phyloP scores from a whole-genome alignment of 2,888 invertebrate species.

The Galerucella pusilla region DNA sequence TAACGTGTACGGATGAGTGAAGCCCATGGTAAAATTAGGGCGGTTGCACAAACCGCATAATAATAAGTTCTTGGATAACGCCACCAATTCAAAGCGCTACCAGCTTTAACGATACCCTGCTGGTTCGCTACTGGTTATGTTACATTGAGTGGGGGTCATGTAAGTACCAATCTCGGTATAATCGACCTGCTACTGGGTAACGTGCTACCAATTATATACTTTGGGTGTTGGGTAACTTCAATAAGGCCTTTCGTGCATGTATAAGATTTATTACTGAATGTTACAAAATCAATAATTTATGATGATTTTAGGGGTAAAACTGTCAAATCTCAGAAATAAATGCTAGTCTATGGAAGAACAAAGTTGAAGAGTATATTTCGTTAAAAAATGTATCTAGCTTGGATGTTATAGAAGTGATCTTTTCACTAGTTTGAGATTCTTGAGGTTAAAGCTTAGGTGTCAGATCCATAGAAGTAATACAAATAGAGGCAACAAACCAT shows the following conservation, averaged over 20 bases:
- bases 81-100: slow-evolving; percentile 46
- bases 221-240: slow-evolving; percentile 27
- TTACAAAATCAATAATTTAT: background rate
- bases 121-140: slow-evolving; percentile 52
- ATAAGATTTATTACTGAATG: background rate
- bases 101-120: slow-evolving; percentile 49
- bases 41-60: slow-evolving; percentile 25
- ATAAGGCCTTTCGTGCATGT: slow-evolving; percentile 16
- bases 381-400: too few relatives aligned
- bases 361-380: too few relatives aligned
- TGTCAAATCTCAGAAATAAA: background rate
- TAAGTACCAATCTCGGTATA: slow-evolving; percentile 43
- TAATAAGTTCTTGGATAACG: slow-evolving; percentile 19
- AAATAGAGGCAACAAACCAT: too few relatives aligned
- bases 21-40: slow-evolving; percentile 25
- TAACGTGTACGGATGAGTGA: slow-evolving; percentile 4
- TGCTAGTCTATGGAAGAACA: too few relatives aligned
- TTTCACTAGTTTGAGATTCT: too few relatives aligned
- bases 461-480: too few relatives aligned
- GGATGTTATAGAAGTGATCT: too few relatives aligned
- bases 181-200: slow-evolving; percentile 51
- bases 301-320: background rate
- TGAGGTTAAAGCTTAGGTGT: too few relatives aligned
- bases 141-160: slow-evolving; percentile 39
- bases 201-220: slow-evolving; percentile 49